A percentile compares a stretch with the other conserved stretches of the same genome.
These are phyloP conservation scores for Sebastes hubbsi DNA, from an alignment of 2,797 vertebrate genomes.

Conservation along the genomic window DNA sequence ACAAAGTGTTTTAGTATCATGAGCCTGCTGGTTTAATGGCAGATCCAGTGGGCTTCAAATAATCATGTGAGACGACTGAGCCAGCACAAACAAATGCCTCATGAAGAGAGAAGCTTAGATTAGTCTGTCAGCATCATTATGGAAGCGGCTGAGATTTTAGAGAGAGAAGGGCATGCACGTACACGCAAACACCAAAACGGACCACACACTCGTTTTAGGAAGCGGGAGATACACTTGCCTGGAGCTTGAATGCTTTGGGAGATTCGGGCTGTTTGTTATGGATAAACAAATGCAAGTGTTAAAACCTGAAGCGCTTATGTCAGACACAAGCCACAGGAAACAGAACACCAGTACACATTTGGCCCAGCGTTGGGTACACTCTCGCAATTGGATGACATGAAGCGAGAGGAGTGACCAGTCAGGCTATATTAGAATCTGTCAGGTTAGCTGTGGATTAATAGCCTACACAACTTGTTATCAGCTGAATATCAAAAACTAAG, in stretches of 20 bases:
- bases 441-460: conserved; percentile 22
- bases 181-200: conserved; percentile 32
- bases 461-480: not conserved
- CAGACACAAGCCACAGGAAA: conserved; percentile 67
- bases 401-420: conserved; percentile 29
- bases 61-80: conserved; percentile 38
- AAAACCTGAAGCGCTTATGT: conserved; percentile 74
- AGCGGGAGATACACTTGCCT: conserved; percentile 89
- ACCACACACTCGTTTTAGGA: conserved; percentile 41
- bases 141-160: conserved; percentile 26
- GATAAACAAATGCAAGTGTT: conserved; percentile 91
- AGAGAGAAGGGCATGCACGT: conserved; percentile 56
- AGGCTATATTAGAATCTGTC: not conserved
- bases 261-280: conserved; percentile 93
- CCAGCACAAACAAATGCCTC: conserved; percentile 71
- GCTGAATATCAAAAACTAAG: not conserved
- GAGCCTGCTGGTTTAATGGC: conserved; percentile 39
- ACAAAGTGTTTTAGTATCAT: conserved; percentile 33
- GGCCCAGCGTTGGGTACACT: not conserved
- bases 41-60: conserved; percentile 47
- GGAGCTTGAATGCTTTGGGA: conserved; percentile 92
- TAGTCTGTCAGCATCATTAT: conserved; percentile 44
- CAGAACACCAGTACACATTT: conserved; percentile 8
- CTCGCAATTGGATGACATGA: conserved; percentile 8
- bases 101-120: conserved; percentile 46